These are phyloP conservation scores for Laticauda colubrina DNA, from an alignment of 2,113 vertebrate species.

Conservation along the genomic window DNA sequence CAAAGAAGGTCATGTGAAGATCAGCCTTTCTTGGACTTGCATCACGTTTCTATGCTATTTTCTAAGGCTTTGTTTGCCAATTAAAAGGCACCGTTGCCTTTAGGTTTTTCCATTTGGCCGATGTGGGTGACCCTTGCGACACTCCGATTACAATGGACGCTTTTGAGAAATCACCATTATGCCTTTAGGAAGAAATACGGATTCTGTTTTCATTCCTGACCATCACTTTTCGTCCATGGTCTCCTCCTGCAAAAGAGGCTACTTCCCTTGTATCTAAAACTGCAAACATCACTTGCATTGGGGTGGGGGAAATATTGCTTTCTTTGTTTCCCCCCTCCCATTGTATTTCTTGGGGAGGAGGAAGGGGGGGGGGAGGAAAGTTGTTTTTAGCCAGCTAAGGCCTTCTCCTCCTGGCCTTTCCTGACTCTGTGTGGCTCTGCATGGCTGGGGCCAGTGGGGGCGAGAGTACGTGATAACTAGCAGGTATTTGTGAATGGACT, in stretches of 20 bases:
- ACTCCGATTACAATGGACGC: constrained; percentile 31
- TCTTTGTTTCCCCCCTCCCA: constrained; percentile 16
- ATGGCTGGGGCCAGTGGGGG: neutral
- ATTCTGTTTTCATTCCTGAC: constrained; percentile 47
- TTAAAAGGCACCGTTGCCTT: constrained; percentile 40
- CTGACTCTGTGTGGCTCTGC: neutral
- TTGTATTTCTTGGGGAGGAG: constrained; percentile 13
- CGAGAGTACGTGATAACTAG: constrained; percentile 77
- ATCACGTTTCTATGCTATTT: constrained; percentile 20
- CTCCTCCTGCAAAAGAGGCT: constrained; percentile 33
- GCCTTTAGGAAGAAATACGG: constrained; percentile 60
- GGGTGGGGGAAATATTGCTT: constrained; percentile 27
- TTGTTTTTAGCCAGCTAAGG: constrained; percentile 67
- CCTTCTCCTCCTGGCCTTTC: constrained; percentile 51
- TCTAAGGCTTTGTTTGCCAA: constrained; percentile 42
- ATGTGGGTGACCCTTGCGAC: constrained; percentile 38
- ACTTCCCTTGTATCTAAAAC: fast-evolving
- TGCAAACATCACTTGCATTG: constrained; percentile 52
- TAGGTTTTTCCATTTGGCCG: constrained; percentile 56
- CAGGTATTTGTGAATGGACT: constrained; percentile 77
- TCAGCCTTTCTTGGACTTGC: neutral
- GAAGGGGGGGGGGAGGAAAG: neutral
- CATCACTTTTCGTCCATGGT: constrained; percentile 20
- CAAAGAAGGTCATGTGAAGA: neutral
- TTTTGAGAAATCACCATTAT: constrained; percentile 65